Evolutionary conservation across 2,797 vertebrate species (phyloP).

Genomic region (Pangasius macronema): DNA sequence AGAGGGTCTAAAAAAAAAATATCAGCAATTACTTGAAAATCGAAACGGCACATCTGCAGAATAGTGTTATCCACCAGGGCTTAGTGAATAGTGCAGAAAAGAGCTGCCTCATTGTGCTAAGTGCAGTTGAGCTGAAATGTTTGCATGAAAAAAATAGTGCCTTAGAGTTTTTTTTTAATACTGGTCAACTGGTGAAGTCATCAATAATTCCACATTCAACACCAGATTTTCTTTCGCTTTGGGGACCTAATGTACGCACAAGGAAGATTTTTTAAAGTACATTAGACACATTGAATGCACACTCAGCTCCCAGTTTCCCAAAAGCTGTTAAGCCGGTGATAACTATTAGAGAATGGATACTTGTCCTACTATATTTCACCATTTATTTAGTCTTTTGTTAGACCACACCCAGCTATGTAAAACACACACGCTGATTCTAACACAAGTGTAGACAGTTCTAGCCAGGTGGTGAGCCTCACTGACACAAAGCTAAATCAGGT

Average conservation of each 20-base stretch:
- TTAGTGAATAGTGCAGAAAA: slow-evolving; percentile 29
- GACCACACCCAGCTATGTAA: slow-evolving; percentile 4
- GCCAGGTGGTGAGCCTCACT: slow-evolving; percentile 55
- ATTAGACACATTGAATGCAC: background rate
- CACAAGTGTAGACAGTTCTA: slow-evolving; percentile 63
- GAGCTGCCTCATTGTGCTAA: slow-evolving; percentile 31
- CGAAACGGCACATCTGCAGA: slow-evolving; percentile 40
- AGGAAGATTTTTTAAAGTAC: background rate
- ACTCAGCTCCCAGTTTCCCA: background rate
- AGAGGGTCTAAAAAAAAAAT: slow-evolving; percentile 32
- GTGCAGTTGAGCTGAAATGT: slow-evolving; percentile 36
- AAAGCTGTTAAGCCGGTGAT: background rate
- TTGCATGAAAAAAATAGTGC: background rate
- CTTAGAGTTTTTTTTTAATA: slow-evolving; percentile 17
- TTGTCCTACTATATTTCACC: background rate
- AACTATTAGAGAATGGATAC: background rate
- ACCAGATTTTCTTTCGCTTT: background rate
- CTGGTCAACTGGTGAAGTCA: slow-evolving; percentile 25
- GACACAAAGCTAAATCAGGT: slow-evolving; percentile 48
- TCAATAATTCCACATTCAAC: slow-evolving; percentile 13
- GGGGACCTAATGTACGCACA: background rate
- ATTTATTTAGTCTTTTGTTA: background rate
- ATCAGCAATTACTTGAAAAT: slow-evolving; percentile 44
- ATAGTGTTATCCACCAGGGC: slow-evolving; percentile 37
- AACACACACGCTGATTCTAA: slow-evolving; percentile 36